Conservation (phyloP, 2,113 vertebrate genomes). For the Pygoscelis adeliae region DNA sequence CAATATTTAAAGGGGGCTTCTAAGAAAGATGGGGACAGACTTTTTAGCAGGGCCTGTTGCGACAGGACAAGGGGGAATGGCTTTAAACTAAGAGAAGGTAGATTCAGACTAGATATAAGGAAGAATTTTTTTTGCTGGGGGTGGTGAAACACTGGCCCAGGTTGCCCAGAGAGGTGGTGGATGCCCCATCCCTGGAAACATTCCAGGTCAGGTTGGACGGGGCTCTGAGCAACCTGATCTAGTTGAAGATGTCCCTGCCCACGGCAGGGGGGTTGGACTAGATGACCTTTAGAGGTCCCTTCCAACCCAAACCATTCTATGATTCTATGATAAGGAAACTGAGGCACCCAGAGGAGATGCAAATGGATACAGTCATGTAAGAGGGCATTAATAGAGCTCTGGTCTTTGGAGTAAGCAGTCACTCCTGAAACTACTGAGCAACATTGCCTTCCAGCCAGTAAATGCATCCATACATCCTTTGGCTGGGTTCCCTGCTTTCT, state of each 20-base stretch:
- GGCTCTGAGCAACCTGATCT: background rate
- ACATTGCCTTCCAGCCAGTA: background rate
- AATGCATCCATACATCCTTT: background rate
- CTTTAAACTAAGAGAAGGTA: background rate
- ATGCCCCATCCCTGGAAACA: fast-evolving
- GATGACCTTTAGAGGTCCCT: background rate
- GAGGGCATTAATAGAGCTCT: background rate
- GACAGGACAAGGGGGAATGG: fast-evolving
- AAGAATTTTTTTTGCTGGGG: background rate
- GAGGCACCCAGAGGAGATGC: background rate
- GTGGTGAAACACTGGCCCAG: fast-evolving
- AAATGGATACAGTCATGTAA: background rate
- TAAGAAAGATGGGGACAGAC: background rate
- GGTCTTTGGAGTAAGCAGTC: background rate
- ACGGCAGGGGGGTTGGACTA: background rate
- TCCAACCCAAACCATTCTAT: background rate
- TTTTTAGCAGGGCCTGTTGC: fast-evolving
- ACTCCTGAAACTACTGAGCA: background rate
- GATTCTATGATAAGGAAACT: background rate
- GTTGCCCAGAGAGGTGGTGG: background rate
- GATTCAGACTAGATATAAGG: background rate
- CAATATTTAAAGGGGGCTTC: fast-evolving
- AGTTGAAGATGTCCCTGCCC: background rate
- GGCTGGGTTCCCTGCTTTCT: background rate
- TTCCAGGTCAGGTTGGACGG: fast-evolving